Percentiles rank a stretch among this genome's conserved stretches.
These are phyloP conservation scores for Bilobella aurantiaca DNA, from an alignment of 1,140 invertebrate genomes.

Conservation along the genomic window DNA sequence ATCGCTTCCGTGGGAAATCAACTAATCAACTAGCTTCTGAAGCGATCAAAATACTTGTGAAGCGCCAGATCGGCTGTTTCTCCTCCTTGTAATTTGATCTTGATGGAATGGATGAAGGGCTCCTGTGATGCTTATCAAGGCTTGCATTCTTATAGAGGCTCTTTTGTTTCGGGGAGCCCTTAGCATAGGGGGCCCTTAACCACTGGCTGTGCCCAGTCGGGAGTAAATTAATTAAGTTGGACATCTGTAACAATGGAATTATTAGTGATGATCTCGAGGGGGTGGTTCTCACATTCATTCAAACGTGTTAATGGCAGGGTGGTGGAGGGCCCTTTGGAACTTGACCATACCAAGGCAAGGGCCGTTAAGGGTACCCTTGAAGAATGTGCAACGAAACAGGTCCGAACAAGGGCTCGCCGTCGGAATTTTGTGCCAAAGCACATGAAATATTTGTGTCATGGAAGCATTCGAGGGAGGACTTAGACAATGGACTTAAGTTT, in stretches of 20 bases:
- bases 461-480: neutral
- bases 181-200: neutral
- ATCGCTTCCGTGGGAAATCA: too few species aligned
- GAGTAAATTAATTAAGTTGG: neutral
- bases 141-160: too few species aligned
- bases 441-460: neutral
- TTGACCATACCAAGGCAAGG: neutral
- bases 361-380: neutral
- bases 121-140: too few species aligned
- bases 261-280: neutral
- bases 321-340: neutral
- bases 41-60: neutral
- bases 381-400: too few species aligned
- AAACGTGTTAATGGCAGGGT: neutral
- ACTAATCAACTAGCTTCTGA: neutral
- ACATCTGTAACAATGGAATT: neutral
- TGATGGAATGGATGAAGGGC: neutral
- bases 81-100: neutral
- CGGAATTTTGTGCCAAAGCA: too few species aligned
- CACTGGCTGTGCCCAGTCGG: neutral
- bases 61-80: neutral
- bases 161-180: too few species aligned
- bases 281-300: neutral
- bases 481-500: neutral
- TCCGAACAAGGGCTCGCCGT: too few species aligned